Evolutionary conservation across 1,140 invertebrate genomes (phyloP).

Genomic region (Pteromalus puparum): DNA sequence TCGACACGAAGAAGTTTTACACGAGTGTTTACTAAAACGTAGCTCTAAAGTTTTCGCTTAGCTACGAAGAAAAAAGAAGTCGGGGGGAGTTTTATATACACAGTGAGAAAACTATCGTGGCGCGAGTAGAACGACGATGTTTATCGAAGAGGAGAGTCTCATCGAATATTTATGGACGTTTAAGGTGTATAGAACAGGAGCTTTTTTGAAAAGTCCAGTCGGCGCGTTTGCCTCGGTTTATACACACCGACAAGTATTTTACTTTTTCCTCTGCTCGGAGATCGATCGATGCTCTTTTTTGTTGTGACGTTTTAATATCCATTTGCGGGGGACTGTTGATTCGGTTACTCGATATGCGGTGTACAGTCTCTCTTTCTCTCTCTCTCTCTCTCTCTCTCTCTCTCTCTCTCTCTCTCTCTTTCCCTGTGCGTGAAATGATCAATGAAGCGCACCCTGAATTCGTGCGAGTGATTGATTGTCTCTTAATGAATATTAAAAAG

Average conservation of each 20-base stretch:
- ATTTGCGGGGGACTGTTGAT: background rate
- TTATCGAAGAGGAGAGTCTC: slow-evolving; percentile 25
- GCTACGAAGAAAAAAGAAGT: background rate
- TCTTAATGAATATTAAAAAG: background rate
- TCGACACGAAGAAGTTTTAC: background rate
- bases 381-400: too few species aligned
- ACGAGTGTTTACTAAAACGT: background rate
- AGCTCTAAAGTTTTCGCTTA: background rate
- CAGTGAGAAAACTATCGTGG: background rate
- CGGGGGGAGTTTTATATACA: background rate
- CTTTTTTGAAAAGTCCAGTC: background rate
- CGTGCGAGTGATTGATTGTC: background rate
- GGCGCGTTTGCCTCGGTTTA: too few species aligned
- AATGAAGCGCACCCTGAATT: too few species aligned
- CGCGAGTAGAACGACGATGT: background rate
- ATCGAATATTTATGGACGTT: slow-evolving; percentile 32
- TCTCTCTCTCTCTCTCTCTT: too few species aligned
- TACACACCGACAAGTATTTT: too few species aligned
- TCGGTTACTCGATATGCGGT: background rate
- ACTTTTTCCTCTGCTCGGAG: too few species aligned
- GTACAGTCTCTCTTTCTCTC: background rate
- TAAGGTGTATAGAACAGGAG: background rate
- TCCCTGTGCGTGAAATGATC: too few species aligned
- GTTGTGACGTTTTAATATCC: background rate
- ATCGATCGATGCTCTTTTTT: background rate